Percentiles rank a stretch among this genome's conserved stretches.
These are phyloP conservation scores for Cacoxenus indagator DNA, from an alignment of 2,888 invertebrate genomes.

Conservation along the genomic window DNA sequence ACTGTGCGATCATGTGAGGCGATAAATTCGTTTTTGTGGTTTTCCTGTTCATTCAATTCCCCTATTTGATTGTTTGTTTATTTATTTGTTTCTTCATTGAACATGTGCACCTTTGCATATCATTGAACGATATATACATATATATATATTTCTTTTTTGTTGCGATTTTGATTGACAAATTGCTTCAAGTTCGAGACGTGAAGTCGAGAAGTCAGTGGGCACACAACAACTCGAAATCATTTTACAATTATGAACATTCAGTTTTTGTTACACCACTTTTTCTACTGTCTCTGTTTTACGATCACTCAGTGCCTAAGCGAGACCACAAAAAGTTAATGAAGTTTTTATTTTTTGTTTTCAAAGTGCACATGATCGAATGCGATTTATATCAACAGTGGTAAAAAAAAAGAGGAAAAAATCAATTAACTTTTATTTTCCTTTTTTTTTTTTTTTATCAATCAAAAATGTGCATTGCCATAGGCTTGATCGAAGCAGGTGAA, in stretches of 20 bases:
- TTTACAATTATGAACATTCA: conserved; percentile 26
- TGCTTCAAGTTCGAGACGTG: neutral
- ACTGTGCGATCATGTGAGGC: conserved; percentile 69
- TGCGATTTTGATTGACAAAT: conserved; percentile 55
- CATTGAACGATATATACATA: conserved; percentile 43
- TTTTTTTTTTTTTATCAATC: conserved; percentile 23
- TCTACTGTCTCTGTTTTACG: neutral
- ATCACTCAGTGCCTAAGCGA: conserved; percentile 34
- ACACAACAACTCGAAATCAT: conserved; percentile 30
- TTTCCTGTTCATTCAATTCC: conserved; percentile 62
- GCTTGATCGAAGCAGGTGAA: conserved; percentile 16
- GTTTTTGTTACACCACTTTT: conserved; percentile 20
- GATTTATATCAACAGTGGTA: no score
- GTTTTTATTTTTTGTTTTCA: conserved; percentile 43
- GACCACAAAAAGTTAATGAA: conserved; percentile 65
- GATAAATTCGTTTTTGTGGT: conserved; percentile 70
- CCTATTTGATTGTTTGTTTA: conserved; percentile 37
- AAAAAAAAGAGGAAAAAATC: conserved; percentile 45
- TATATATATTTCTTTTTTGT: neutral
- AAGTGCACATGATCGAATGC: neutral
- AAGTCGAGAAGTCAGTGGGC: conserved; percentile 22
- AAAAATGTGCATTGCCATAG: conserved; percentile 28
- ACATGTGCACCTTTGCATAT: conserved; percentile 71
- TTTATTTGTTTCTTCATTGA: conserved; percentile 54
- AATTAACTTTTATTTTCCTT: conserved; percentile 41